Conservation (phyloP, 1,140 invertebrate species). For the Saxidomus purpurata region DNA sequence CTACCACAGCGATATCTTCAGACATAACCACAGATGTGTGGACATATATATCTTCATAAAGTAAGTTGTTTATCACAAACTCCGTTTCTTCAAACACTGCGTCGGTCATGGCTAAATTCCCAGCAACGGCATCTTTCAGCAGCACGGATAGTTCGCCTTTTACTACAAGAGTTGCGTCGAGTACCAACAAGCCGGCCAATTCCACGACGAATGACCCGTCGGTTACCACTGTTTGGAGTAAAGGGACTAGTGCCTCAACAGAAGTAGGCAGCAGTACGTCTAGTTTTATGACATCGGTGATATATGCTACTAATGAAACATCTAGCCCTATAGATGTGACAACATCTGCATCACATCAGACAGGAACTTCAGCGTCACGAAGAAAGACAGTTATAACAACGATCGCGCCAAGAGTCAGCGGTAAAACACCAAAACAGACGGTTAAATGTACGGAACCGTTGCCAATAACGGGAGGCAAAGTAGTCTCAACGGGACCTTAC, state of each 20-base stretch:
- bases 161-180: neutral
- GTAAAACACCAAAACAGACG: neutral
- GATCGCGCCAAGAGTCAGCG: no score
- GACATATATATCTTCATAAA: neutral
- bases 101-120: neutral
- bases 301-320: neutral
- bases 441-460: neutral
- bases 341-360: neutral
- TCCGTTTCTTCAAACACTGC: neutral
- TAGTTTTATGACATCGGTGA: neutral
- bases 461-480: neutral
- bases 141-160: neutral
- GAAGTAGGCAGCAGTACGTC: neutral
- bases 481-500: constrained; percentile 33
- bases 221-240: neutral
- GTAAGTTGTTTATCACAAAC: neutral
- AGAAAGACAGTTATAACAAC: neutral
- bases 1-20: neutral
- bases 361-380: neutral
- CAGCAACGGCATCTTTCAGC: neutral
- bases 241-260: neutral
- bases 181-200: neutral
- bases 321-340: neutral
- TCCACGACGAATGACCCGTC: neutral
- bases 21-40: neutral